phyloP scores from a whole-genome alignment of 2,113 vertebrate species.

The Eira barbara region DNA sequence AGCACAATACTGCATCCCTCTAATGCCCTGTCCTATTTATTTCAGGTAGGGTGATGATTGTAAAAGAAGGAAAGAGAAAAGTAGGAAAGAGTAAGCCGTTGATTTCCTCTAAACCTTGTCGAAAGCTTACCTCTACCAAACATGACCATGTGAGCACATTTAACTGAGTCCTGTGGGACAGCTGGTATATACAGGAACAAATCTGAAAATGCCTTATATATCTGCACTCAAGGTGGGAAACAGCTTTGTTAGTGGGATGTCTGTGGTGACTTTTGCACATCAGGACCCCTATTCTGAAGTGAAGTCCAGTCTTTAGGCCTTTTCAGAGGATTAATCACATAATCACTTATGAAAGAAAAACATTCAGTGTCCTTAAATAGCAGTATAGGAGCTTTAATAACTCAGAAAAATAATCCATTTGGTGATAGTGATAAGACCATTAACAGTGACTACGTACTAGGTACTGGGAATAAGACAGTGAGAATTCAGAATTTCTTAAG shows the following conservation, averaged over 20 bases:
- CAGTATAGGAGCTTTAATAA: not conserved
- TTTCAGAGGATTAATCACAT: not conserved
- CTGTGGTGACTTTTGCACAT: not conserved
- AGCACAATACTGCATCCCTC: not conserved
- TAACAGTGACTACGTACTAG: not conserved
- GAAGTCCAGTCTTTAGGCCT: not conserved
- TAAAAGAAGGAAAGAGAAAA: not conserved
- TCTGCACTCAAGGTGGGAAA: not conserved
- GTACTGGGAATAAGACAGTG: not conserved
- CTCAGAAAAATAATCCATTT: constrained; percentile 15
- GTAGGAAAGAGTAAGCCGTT: not conserved
- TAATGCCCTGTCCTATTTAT: constrained; percentile 39
- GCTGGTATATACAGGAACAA: not conserved
- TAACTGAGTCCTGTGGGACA: not conserved
- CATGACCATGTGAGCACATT: not conserved
- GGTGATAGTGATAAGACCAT: not conserved
- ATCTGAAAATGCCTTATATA: not conserved
- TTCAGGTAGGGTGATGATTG: not conserved
- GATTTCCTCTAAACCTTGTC: constrained; percentile 54
- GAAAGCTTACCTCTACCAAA: not conserved
- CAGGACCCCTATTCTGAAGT: not conserved
- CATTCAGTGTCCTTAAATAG: not conserved
- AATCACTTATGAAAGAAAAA: constrained; percentile 3
- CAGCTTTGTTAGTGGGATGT: not conserved
- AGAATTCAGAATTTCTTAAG: not conserved